phyloP scores from a whole-genome alignment of 1,140 invertebrate species.

The Paracyclopina nana region DNA sequence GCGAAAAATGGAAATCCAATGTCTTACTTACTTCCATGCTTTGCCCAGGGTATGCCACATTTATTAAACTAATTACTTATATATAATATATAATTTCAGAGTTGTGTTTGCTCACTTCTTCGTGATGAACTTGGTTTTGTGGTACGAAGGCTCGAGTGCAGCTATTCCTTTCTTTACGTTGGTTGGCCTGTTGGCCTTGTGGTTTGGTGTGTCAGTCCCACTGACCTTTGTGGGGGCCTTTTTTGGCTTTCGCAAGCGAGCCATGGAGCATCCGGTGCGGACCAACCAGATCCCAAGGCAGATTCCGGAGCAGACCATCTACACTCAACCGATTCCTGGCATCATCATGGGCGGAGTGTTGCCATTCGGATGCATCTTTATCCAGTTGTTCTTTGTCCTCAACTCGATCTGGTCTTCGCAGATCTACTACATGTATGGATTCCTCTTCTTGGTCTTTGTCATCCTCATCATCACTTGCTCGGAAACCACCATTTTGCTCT shows the following conservation, averaged over 20 bases:
- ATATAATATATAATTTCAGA: constrained; percentile 34
- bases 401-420: constrained; percentile 69
- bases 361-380: constrained; percentile 98
- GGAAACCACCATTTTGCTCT: constrained; percentile 90
- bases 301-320: constrained; percentile 91
- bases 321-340: constrained; percentile 44
- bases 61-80: constrained; percentile 4
- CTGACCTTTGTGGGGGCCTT: constrained; percentile 93
- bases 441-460: constrained; percentile 89
- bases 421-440: constrained; percentile 44
- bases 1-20: constrained; percentile 95
- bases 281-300: constrained; percentile 97
- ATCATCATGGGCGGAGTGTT: constrained; percentile 95
- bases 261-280: constrained; percentile 83
- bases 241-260: constrained; percentile 66
- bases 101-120: constrained; percentile 89
- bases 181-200: constrained; percentile 80
- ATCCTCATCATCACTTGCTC: constrained; percentile 96
- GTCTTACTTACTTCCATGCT: constrained; percentile 85
- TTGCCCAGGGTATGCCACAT: constrained; percentile 57
- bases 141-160: constrained; percentile 81
- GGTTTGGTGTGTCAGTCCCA: constrained; percentile 95
- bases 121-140: constrained; percentile 83
- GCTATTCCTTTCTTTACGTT: constrained; percentile 93
- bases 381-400: constrained; percentile 95